Percentiles rank a stretch among this genome's conserved stretches.
Evolutionary conservation across 1,140 invertebrate genomes (phyloP).

Genomic region (Euura lappo): DNA sequence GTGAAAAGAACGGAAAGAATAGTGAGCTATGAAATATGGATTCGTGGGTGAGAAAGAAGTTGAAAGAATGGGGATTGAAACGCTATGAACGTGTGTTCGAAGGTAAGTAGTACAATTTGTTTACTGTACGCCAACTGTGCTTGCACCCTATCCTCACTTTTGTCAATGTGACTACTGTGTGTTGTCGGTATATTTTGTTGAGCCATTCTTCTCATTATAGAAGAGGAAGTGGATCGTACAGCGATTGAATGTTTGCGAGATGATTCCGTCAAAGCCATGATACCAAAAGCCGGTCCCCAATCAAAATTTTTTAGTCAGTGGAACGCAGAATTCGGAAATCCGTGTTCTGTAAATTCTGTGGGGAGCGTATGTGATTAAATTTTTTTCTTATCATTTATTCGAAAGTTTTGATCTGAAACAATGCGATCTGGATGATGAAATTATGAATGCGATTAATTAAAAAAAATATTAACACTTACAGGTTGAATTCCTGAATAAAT

Average conservation of each 20-base stretch:
- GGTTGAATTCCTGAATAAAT: too few species aligned
- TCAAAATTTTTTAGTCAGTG: conserved; percentile 14
- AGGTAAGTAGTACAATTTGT: too few species aligned
- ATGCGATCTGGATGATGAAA: neutral
- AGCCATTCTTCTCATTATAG: neutral
- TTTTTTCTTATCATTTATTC: neutral
- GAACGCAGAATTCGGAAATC: conserved; percentile 13
- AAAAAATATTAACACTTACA: neutral
- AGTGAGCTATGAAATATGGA: too few species aligned
- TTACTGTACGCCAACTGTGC: too few species aligned
- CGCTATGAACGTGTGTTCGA: too few species aligned
- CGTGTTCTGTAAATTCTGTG: neutral
- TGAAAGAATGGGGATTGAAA: too few species aligned
- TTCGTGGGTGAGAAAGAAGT: too few species aligned
- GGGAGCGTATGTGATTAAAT: neutral
- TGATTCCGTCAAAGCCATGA: neutral
- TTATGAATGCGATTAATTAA: conserved; percentile 3
- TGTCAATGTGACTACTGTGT: too few species aligned
- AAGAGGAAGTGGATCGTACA: too few species aligned
- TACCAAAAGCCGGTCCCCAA: conserved; percentile 15
- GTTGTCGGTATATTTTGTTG: neutral
- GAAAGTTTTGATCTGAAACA: neutral
- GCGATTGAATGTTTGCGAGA: conserved; percentile 4
- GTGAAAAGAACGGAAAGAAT: neutral
- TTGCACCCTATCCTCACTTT: too few species aligned